A percentile compares a stretch with the other conserved stretches of the same genome.
Conservation (phyloP, 2,797 vertebrate genomes). For the Acanthiza pusilla region DNA sequence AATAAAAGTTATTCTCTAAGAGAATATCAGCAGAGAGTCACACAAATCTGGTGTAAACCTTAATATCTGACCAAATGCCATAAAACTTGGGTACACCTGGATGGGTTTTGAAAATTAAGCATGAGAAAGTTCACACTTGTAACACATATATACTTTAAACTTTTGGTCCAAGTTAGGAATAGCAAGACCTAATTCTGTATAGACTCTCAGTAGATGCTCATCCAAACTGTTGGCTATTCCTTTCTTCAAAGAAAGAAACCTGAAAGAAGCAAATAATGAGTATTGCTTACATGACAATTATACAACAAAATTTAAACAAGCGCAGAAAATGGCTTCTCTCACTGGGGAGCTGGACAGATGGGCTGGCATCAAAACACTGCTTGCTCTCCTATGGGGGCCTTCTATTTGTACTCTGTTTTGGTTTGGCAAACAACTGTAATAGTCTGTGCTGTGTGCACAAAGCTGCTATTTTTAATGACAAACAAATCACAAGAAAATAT, state of each 20-base stretch:
- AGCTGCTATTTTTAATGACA: not conserved
- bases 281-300: not conserved
- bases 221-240: not conserved
- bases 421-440: not conserved
- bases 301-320: not conserved
- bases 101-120: not conserved
- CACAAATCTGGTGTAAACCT: not conserved
- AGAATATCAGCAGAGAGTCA: not conserved
- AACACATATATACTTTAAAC: not conserved
- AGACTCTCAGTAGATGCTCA: not conserved
- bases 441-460: not conserved
- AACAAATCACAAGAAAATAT: not conserved
- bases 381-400: not conserved
- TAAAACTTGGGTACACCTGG: not conserved
- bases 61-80: not conserved
- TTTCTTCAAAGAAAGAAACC: not conserved
- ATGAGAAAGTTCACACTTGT: not conserved
- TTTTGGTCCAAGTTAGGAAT: not conserved
- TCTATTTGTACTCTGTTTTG: not conserved
- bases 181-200: not conserved
- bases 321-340: not conserved
- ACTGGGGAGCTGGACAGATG: not conserved
- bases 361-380: not conserved
- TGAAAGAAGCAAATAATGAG: not conserved
- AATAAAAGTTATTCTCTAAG: not conserved